Base-by-base conservation (phyloP, 2,797 vertebrate species). In the Eupleurogrammus muticus region DNA sequence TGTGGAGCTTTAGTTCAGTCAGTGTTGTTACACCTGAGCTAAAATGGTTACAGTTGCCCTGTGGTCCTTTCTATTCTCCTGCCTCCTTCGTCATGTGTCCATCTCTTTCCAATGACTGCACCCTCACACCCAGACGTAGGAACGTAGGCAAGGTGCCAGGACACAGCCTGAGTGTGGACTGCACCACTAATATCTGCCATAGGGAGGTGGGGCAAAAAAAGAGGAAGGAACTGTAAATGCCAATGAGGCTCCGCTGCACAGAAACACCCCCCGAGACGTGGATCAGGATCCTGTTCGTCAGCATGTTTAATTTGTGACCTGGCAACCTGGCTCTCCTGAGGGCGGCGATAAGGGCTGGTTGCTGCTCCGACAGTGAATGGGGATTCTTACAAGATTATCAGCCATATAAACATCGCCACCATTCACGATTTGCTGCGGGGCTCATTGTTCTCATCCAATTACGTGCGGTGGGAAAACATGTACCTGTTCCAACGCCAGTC, bases 251-350 rank as follows among this genome's bases (percentile, higher is more conserved):
- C 71, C 82, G 80, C 81, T 82, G 46, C 78, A 72, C 42, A 70
- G 61, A 81, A 81, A 82, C 68, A 66, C 73, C 83, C 83, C 84
- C 24, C 0, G 54, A 69, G 80, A 82, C 66, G 5, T 1, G 11
- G 75, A 69, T 71, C 70, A 10, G 38, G 21, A 84, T 83, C 52
- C 79, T 84, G 76, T 75, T 83, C 51, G 47, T 86, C 85, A 83
- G 81, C 76, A 73, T 79, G 84, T 84, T 88, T 83, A 77, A 88
- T 82, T 84, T 85, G 88, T 68, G 83, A 82, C 86, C 82, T 84
- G 89, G 88, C 86, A 92, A 90, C 89, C 75, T 54, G 75, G 21
- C 66, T 84, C 83, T 83, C 84, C 75, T 46, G 87, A 87, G 89
- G 65, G 9, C 49, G 38, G 23, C 44, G 50, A 57, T 60, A 67